A percentile compares a stretch with the other conserved stretches of the same genome.
phyloP scores from a whole-genome alignment of 2,888 invertebrate genomes.

The Tipula vernalis region DNA sequence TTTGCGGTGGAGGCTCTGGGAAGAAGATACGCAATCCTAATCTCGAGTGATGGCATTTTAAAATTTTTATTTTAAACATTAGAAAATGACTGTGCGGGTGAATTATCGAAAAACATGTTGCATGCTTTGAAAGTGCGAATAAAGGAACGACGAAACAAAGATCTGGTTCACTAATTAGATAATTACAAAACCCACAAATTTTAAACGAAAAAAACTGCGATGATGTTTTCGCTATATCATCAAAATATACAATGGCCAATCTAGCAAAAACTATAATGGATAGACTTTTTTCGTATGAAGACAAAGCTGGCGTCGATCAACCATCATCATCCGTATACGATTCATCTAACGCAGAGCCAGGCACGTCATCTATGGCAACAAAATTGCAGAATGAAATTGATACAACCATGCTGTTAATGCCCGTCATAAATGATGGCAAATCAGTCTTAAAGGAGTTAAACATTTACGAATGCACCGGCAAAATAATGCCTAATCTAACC shows the following conservation, averaged over 20 bases:
- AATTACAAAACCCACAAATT: not conserved
- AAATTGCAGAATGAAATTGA: too few species aligned
- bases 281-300: too few species aligned
- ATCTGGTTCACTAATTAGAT: not conserved
- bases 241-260: not conserved
- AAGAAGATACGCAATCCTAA: not conserved
- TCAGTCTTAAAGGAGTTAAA: too few species aligned
- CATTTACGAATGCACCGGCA: too few species aligned
- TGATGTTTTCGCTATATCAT: not conserved
- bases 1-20: not conserved
- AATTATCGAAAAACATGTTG: not conserved
- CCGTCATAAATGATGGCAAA: too few species aligned
- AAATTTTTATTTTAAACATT: not conserved
- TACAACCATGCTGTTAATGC: too few species aligned
- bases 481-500: too few species aligned
- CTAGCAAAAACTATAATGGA: not conserved
- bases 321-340: too few species aligned
- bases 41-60: not conserved
- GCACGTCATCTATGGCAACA: too few species aligned
- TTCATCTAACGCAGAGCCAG: too few species aligned
- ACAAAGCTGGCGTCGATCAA: too few species aligned
- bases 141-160: slow-evolving; percentile 4
- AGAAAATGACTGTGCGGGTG: not conserved
- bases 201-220: not conserved
- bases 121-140: too few species aligned